Evolutionary conservation across 2,113 vertebrate species (phyloP), one percentile per base, ranked within the genome.

Genomic region (Thermophis baileyi): DNA sequence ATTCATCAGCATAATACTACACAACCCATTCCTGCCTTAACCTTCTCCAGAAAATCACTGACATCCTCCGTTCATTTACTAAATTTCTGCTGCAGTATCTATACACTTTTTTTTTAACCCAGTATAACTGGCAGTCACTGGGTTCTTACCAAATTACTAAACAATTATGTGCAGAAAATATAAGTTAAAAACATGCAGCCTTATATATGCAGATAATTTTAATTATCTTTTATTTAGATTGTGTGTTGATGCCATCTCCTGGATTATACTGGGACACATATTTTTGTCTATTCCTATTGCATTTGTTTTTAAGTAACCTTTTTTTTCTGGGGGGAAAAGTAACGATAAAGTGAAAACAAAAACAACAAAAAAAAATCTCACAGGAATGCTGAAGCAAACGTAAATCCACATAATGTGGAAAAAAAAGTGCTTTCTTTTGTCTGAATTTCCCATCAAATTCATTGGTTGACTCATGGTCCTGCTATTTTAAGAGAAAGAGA

Each of bases 181-280:
- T 60, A 50, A 35, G 25, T 86, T 85, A 35, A 89, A 91, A 63
- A 60, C 4, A 85, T 20, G 8, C 35, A 85, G 8, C 7, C 27
- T 47, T 63, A 40, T 4, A 87, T 18, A 35, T 20, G 47, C 27
- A 49, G 1, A 49, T 35, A 49, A 85, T 44, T 2, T 44, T 44
- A 30, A 5, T 87, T 90, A 63, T 9, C 20, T 69, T 4, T 40
- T 27, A 9, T 87, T 95, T 95, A 93, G 55, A 30, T 85, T 95
- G 89, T 91, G 22, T 27, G 2, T 47, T 91, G 85, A 90, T 40
- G 94, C 97, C 96, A 96, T 88, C 97, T 97, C 85, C 93, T 95
- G 97, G 96, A 2, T 14, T 0, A n/a, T n/a, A 20, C 11, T 89
- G 85, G 92, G 92, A 95, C 90, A 90, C 44, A 74, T 91, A 44